Evolutionary conservation across 2,113 vertebrate species (phyloP).

Genomic region (Damaliscus lunatus): DNA sequence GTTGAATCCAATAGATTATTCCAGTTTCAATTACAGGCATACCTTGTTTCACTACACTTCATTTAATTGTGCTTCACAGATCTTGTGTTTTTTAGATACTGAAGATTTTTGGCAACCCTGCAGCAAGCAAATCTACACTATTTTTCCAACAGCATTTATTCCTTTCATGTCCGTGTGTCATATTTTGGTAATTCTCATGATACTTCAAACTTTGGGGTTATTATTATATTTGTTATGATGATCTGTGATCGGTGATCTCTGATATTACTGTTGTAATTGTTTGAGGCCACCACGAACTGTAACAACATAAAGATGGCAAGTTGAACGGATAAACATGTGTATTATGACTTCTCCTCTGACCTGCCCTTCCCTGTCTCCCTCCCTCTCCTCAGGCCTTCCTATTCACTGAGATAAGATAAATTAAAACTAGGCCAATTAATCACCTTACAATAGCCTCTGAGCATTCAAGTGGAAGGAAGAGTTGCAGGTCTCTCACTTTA

Average conservation of each 20-base stretch:
- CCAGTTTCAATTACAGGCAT: not conserved
- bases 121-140: not conserved
- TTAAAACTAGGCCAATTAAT: not conserved
- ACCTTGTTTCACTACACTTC: not conserved
- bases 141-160: not conserved
- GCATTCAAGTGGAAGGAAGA: not conserved
- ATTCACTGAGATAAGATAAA: not conserved
- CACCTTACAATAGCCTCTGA: not conserved
- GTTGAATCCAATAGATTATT: not conserved
- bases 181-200: not conserved
- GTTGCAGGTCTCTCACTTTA: not conserved
- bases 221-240: not conserved
- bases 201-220: not conserved
- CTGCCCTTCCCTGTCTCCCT: not conserved
- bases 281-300: not conserved
- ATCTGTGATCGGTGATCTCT: not conserved
- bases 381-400: not conserved
- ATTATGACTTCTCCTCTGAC: not conserved
- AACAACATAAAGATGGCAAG: not conserved
- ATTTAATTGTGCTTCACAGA: not conserved
- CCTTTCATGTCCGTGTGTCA: not conserved
- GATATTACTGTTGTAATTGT: not conserved
- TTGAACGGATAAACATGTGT: not conserved
- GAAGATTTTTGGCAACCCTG: not conserved
- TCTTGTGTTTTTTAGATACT: not conserved